phyloP scores from a whole-genome alignment of 2,888 invertebrate species.

The Caenorhabditis angaria region DNA sequence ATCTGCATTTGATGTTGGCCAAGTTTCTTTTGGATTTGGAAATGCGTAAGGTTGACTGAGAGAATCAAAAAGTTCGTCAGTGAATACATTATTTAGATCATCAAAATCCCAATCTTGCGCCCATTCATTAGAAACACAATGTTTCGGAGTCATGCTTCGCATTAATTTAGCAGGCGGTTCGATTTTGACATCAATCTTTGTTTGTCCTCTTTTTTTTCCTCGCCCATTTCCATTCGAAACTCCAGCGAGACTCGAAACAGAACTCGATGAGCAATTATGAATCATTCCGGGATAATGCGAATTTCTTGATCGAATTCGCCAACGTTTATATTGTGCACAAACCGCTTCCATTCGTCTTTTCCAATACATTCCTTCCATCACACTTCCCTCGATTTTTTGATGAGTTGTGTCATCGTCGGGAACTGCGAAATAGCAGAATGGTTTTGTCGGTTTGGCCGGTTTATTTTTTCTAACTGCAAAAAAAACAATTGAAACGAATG shows the following conservation, averaged over 20 bases:
- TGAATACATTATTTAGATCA: conserved; percentile 73
- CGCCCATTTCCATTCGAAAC: conserved; percentile 29
- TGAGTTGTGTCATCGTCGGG: conserved; percentile 72
- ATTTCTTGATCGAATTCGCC: conserved; percentile 78
- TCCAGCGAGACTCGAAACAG: conserved; percentile 31
- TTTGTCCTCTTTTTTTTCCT: conserved; percentile 14
- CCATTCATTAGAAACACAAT: conserved; percentile 50
- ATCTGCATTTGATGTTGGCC: conserved; percentile 75
- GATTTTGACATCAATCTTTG: background rate
- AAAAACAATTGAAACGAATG: background rate
- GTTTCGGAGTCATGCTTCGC: conserved; percentile 66
- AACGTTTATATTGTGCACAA: conserved; percentile 98
- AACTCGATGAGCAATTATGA: conserved; percentile 22
- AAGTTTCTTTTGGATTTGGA: conserved; percentile 90
- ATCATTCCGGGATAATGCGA: conserved; percentile 21
- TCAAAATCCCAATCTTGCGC: conserved; percentile 63
- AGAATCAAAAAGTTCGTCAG: conserved; percentile 74
- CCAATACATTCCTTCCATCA: conserved; percentile 99
- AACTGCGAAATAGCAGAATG: conserved; percentile 72
- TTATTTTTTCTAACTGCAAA: conserved; percentile 51
- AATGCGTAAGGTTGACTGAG: conserved; percentile 85
- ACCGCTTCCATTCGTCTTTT: conserved; percentile 94
- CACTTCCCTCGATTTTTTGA: conserved; percentile 80
- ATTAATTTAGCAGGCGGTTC: conserved; percentile 33
- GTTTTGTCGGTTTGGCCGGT: conserved; percentile 60